phyloP scores from a whole-genome alignment of 35 echinoderm and acorn worm species.

The Nesometra sesokonis region DNA sequence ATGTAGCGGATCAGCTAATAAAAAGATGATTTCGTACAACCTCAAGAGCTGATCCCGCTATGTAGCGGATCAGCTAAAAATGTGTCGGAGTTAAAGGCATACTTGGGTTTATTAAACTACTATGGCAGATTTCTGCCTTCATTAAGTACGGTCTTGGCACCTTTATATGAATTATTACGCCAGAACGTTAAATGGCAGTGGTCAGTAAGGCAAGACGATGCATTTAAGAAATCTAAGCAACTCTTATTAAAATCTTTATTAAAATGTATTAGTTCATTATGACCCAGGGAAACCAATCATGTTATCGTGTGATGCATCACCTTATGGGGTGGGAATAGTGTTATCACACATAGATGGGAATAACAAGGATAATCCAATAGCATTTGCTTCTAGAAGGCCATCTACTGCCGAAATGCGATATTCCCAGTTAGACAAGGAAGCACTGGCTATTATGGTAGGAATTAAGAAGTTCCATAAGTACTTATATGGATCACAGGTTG shows the following conservation, averaged over 20 bases:
- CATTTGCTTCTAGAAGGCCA: constrained; percentile 40
- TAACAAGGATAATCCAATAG: constrained; percentile 24
- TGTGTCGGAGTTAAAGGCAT: constrained; percentile 35
- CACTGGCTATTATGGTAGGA: constrained; percentile 30
- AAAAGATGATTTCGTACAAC: too few species aligned
- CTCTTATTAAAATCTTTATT: not conserved
- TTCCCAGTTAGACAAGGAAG: constrained; percentile 52
- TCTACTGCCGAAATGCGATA: constrained; percentile 33
- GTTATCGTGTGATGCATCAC: constrained; percentile 4
- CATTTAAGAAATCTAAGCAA: constrained; percentile 20
- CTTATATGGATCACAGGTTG: not conserved
- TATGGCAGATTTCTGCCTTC: constrained; percentile 22
- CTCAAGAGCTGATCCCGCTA: too few species aligned
- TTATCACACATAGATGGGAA: not conserved
- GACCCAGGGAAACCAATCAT: not conserved
- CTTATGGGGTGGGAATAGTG: not conserved
- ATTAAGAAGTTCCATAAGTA: constrained; percentile 52
- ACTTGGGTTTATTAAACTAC: constrained; percentile 52
- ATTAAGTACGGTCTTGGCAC: constrained; percentile 7
- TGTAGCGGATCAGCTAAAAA: not conserved
- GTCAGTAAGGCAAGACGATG: not conserved
- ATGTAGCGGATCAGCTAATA: too few species aligned
- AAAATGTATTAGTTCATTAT: constrained; percentile 40
- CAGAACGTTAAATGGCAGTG: constrained; percentile 22
- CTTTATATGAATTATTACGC: constrained; percentile 19